phyloP scores from a whole-genome alignment of 2,797 vertebrate species.

The Carapus acus region DNA sequence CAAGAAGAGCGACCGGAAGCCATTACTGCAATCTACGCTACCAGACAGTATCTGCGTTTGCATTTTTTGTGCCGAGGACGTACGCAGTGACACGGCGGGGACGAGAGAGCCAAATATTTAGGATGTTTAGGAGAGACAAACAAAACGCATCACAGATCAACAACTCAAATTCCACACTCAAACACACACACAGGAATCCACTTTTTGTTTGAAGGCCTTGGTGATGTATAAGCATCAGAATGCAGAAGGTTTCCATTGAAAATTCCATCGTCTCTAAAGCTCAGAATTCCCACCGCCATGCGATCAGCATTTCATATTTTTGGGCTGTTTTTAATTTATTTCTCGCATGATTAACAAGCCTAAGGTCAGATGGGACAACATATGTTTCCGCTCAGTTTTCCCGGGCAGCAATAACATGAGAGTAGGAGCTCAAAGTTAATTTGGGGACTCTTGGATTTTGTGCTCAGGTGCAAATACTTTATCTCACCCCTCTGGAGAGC shows the following conservation, averaged over 20 bases:
- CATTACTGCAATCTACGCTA: not conserved
- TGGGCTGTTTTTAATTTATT: slow-evolving; percentile 9
- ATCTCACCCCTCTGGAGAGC: slow-evolving; percentile 6
- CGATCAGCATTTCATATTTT: slow-evolving; percentile 3
- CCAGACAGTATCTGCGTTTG: too few relatives aligned
- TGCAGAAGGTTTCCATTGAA: too few relatives aligned
- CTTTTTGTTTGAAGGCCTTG: too few relatives aligned
- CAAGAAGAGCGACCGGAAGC: not conserved
- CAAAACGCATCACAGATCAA: too few relatives aligned
- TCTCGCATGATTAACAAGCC: slow-evolving; percentile 2
- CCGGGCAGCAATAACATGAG: slow-evolving; percentile 21
- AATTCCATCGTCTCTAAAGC: too few relatives aligned
- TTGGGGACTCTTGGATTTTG: slow-evolving; percentile 2
- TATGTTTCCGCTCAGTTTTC: not conserved
- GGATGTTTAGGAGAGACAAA: too few relatives aligned
- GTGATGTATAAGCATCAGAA: too few relatives aligned
- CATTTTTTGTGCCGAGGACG: too few relatives aligned
- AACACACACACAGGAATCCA: too few relatives aligned
- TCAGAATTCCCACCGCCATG: not conserved
- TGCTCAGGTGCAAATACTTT: too few relatives aligned
- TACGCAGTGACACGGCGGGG: too few relatives aligned
- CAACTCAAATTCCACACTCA: not conserved
- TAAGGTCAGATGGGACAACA: slow-evolving; percentile 4
- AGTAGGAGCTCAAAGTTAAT: slow-evolving; percentile 8
- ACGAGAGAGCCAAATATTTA: too few relatives aligned